Percentiles rank a stretch among this genome's conserved stretches.
Conservation (phyloP, 2,797 vertebrate genomes). For the Buphagus erythrorhynchus region DNA sequence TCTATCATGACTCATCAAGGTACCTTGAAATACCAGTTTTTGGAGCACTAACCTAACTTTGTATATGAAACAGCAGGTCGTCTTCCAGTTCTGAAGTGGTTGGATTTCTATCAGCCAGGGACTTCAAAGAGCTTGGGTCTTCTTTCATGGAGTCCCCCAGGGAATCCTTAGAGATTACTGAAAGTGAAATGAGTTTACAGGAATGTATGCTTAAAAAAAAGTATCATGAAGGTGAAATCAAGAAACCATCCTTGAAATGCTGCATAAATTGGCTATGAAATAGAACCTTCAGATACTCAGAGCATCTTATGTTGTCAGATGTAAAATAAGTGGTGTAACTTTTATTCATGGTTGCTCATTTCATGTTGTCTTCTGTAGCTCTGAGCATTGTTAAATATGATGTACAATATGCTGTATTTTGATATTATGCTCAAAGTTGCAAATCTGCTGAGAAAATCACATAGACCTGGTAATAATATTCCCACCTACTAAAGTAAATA, state of each 20-base stretch:
- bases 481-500: not conserved
- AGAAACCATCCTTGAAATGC: not conserved
- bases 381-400: not conserved
- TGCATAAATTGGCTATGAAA: not conserved
- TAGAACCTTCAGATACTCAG: not conserved
- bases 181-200: conserved; percentile 8
- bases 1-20: not conserved
- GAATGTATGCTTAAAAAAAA: not conserved
- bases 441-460: not conserved
- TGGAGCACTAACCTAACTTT: not conserved
- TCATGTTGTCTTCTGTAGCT: not conserved
- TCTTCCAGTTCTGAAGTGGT: conserved; percentile 19
- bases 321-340: not conserved
- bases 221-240: not conserved
- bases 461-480: not conserved
- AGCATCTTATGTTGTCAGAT: not conserved
- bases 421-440: not conserved
- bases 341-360: not conserved
- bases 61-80: not conserved
- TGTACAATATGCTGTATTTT: not conserved
- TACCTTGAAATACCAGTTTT: not conserved
- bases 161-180: not conserved
- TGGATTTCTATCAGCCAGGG: not conserved
- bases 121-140: conserved; percentile 40
- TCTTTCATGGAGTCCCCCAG: not conserved